Evolutionary conservation across 2,888 invertebrate species (phyloP).

Genomic region (Antheraea yamamai): DNA sequence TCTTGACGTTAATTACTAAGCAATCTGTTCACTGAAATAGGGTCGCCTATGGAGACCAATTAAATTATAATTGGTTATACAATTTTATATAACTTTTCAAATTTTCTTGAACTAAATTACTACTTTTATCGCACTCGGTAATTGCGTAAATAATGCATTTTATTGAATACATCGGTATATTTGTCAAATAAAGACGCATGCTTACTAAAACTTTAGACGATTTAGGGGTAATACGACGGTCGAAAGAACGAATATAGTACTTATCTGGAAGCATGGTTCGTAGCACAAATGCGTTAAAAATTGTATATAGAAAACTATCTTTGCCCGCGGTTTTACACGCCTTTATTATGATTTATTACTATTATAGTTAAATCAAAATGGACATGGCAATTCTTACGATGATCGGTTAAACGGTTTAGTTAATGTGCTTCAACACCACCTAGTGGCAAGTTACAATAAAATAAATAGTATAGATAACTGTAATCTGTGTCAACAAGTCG

Average conservation of each 20-base stretch:
- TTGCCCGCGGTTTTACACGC: no score
- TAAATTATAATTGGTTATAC: conserved; percentile 1
- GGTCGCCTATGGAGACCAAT: neutral
- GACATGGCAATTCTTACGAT: no score
- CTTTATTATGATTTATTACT: no score
- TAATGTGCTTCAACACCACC: no score
- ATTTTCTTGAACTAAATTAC: neutral
- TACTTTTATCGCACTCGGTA: neutral
- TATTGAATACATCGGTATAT: neutral
- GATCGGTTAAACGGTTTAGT: no score
- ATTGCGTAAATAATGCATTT: neutral
- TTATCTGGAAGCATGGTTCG: neutral
- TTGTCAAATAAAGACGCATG: neutral
- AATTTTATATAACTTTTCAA: neutral
- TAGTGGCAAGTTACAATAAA: no score
- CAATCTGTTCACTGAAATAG: neutral
- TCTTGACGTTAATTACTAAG: neutral
- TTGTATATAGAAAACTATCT: neutral
- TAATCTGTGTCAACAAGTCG: no score
- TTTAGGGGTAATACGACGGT: neutral
- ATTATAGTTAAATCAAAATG: no score
- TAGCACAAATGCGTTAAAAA: neutral
- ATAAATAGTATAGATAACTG: no score
- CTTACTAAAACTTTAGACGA: neutral
- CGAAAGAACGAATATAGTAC: neutral